Evolutionary conservation across 2,888 invertebrate genomes (phyloP), one percentile per base, ranked within the genome.

Genomic region (Parnassius orleans): DNA sequence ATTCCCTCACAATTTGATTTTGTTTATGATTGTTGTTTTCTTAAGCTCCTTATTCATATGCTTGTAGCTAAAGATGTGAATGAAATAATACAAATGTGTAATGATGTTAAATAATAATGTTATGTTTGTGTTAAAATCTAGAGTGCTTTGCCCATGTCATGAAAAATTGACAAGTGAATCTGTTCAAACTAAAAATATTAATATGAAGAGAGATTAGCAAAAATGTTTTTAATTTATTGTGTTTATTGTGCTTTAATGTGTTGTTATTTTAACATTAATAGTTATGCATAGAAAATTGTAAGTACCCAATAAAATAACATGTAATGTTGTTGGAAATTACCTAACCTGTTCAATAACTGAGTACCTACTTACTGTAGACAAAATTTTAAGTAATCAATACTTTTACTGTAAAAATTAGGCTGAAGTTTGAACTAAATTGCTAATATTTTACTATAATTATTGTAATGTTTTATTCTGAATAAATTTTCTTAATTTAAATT

Each of bases 271-370:
- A 50, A 58, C 14, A 64, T 67, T 63, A 66, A 60, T 68, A 64
- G 69, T 68, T 75, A 90, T 90, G 90, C 81, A 90, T 83, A 89
- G 85, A 70, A 90, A 87, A 83, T 84, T 75, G 90, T 90, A 72
- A 90, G 90, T 90, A 79, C 74, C 63, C 58, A 9, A 48, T 7
- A 14, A 33, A 7, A 33, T 33, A 33, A 33, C 33, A 33, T 33
- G 33, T 33, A 33, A 5, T 7, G 7, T 33, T 33, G 33, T 33
- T 33, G 33, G 33, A 33, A 33, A 33, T 33, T 33, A 33, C 33
- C 33, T 33, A 33, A 33, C 33, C 33, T 33, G 33, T 33, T 33
- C 33, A 33, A 33, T 33, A 33, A 33, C 33, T 33, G 33, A 33
- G 33, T 33, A 33, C 33, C 7, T 33, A 33, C 33, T 33, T 33